Percentiles rank a stretch among this genome's conserved stretches.
Evolutionary conservation across 1,140 invertebrate species (phyloP).

Genomic region (Drosophila kikkawai): DNA sequence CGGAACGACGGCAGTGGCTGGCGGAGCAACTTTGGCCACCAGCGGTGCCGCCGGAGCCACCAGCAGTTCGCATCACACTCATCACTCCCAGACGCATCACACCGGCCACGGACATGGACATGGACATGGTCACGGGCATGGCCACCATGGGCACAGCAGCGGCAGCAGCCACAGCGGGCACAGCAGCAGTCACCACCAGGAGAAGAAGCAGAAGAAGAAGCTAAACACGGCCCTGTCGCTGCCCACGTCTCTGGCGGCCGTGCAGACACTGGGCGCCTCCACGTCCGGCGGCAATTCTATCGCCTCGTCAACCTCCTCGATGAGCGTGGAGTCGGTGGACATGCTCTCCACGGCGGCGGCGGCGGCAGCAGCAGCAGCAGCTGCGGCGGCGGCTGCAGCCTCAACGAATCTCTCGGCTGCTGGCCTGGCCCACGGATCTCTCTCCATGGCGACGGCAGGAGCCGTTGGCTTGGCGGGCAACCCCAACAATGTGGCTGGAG

Average conservation of each 20-base stretch:
- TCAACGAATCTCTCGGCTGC: constrained; percentile 12
- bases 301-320: constrained; percentile 61
- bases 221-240: constrained; percentile 40
- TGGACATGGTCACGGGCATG: constrained; percentile 32
- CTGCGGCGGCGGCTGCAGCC: neutral
- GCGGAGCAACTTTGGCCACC: constrained; percentile 2
- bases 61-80: constrained; percentile 34
- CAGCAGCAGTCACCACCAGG: constrained; percentile 50
- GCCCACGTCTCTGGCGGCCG: constrained; percentile 17
- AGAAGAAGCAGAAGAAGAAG: constrained; percentile 82
- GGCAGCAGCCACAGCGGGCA: constrained; percentile 16
- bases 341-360: constrained; percentile 40
- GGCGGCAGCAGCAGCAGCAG: constrained; percentile 8
- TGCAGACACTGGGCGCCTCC: constrained; percentile 40
- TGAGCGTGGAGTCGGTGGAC: constrained; percentile 70
- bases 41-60: neutral
- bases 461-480: neutral
- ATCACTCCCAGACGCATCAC: constrained; percentile 41
- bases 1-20: constrained; percentile 27
- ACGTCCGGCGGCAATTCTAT: constrained; percentile 61
- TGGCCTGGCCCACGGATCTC: constrained; percentile 4
- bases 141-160: constrained; percentile 6
- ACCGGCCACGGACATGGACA: constrained; percentile 28
- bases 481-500: neutral
- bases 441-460: constrained; percentile 16